These are phyloP conservation scores for Adela reaumurella DNA, from an alignment of 2,888 invertebrate species.

Conservation along the genomic window DNA sequence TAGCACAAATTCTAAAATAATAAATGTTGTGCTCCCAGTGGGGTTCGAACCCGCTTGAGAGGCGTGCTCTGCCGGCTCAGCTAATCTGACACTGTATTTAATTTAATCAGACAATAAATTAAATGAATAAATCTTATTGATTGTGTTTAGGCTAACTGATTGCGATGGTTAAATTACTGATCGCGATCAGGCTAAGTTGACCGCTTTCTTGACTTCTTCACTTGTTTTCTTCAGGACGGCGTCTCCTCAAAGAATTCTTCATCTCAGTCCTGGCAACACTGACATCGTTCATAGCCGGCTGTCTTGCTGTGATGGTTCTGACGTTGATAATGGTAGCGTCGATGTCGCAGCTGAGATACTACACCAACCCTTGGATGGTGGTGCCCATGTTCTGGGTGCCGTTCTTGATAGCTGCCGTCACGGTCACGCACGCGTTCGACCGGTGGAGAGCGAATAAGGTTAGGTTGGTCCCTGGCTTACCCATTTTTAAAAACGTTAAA, in stretches of 20 bases:
- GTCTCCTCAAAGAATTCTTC: conserved; percentile 22
- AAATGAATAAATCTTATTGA: too few species aligned
- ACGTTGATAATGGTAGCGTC: conserved; percentile 22
- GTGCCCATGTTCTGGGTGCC: conserved; percentile 38
- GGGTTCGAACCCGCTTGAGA: too few species aligned
- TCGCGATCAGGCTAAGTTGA: too few species aligned
- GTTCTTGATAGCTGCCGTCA: conserved; percentile 20
- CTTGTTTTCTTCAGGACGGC: conserved; percentile 20
- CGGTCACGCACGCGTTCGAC: conserved; percentile 24
- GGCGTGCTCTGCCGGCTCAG: too few species aligned
- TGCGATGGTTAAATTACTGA: too few species aligned
- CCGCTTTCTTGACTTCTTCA: too few species aligned
- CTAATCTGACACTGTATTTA: too few species aligned
- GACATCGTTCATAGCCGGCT: conserved; percentile 15
- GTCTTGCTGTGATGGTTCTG: conserved; percentile 10
- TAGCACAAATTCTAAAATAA: too few species aligned
- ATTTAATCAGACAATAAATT: too few species aligned
- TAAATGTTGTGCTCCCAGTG: too few species aligned
- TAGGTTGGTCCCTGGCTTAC: neutral
- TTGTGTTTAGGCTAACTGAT: too few species aligned
- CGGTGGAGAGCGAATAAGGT: conserved; percentile 24
- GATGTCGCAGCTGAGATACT: conserved; percentile 31
- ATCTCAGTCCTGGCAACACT: conserved; percentile 19
- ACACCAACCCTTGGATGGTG: conserved; percentile 31
- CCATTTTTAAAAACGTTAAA: too few species aligned